These are phyloP conservation scores for Cyanoliseus patagonus DNA, from an alignment of 2,113 vertebrate genomes.

Conservation along the genomic window DNA sequence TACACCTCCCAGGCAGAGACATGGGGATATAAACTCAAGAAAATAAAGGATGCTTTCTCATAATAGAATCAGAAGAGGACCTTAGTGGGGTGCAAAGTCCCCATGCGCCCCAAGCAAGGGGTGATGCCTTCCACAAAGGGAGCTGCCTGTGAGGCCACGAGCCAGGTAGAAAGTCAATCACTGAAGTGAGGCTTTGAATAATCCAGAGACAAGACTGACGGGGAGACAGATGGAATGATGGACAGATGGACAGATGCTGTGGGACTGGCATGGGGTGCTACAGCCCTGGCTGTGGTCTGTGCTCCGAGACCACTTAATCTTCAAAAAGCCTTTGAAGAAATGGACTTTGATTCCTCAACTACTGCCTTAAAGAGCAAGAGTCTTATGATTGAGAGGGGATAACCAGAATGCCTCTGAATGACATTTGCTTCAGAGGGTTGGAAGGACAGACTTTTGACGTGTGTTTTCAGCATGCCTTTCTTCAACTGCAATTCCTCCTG, in stretches of 20 bases:
- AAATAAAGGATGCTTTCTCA: not conserved
- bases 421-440: not conserved
- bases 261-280: not conserved
- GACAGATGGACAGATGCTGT: not conserved
- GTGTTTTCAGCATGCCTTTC: not conserved
- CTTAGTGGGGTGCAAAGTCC: not conserved
- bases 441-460: not conserved
- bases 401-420: not conserved
- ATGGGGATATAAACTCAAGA: not conserved
- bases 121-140: not conserved
- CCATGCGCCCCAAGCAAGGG: not conserved
- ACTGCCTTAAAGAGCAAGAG: not conserved
- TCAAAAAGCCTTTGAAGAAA: not conserved
- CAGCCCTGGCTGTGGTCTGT: not conserved
- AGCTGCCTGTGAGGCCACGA: fast-evolving
- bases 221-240: not conserved
- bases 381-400: not conserved
- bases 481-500: not conserved
- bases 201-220: not conserved
- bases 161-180: not conserved
- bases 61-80: not conserved
- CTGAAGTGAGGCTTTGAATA: not conserved
- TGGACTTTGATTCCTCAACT: not conserved
- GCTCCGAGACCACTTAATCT: not conserved
- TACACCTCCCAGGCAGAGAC: not conserved